Base-by-base conservation (phyloP, 1,140 invertebrate species). In the Delia radicum region DNA sequence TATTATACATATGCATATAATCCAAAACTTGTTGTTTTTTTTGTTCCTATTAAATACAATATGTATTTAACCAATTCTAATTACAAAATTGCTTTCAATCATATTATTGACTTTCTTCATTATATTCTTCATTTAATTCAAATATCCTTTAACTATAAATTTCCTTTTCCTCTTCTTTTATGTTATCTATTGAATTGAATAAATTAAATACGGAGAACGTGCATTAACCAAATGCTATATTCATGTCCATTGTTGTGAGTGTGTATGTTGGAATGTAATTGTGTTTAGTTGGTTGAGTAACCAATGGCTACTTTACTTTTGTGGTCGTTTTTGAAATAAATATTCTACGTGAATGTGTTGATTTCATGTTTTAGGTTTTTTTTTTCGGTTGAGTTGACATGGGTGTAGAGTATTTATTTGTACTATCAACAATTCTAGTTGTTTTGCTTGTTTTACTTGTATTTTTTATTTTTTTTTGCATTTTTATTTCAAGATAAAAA, bases 401-500 rank as follows among this genome's bases (percentile, higher is more conserved):
- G 65, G 65, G 65, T 69, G n/a, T 31, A 33, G 21, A 18, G 10
- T 63, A n/a, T 69, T 69, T 37, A 3, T 31, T n/a, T 33, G n/a
- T 67, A 18, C 13, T 27, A 27, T n/a, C 29, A 37, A 33, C 31
- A 37, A 69, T 29, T 18, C n/a, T 33, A 33, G 29, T 26, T 18
- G 63, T 31, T 24, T 63, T 37, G 18, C 15, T 69, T 21, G 33
- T 24, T 33, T 21, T 21, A 18, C 65, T 13, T 31, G 33, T 69
- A 69, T 6, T 3, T n/a, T n/a, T n/a, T n/a, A n/a, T n/a, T n/a
- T n/a, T 13, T 31, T 13, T 18, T 29, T 67, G 18, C 29, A 12
- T 33, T 69, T 33, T 27, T 24, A 33, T 4, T 4, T 18, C 29
- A 78, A 83, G 82, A 83, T 83, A 83, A 80, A 81, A 83, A 83